These are phyloP conservation scores for Hermaeophaga mercurialis DNA, from an alignment of 2,888 invertebrate species.

Conservation along the genomic window DNA sequence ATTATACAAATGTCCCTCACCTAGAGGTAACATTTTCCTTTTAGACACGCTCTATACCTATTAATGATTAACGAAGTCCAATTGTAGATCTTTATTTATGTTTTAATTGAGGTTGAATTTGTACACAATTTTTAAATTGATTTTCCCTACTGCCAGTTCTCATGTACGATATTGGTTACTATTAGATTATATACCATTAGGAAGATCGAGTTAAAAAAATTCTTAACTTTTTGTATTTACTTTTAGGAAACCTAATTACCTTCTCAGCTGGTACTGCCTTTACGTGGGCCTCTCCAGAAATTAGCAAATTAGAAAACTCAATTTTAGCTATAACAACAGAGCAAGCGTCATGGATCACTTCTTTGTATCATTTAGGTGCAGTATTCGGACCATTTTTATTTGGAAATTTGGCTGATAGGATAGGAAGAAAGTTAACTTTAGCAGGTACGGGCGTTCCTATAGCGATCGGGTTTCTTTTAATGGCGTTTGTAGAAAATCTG, in stretches of 20 bases:
- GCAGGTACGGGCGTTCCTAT: slow-evolving; percentile 69
- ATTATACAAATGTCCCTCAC: too few species aligned
- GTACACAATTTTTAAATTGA: too few species aligned
- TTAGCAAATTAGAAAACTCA: slow-evolving; percentile 18
- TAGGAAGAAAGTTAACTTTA: slow-evolving; percentile 73
- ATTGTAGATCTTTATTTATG: too few species aligned
- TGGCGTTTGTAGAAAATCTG: slow-evolving; percentile 62
- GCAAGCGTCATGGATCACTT: slow-evolving; percentile 61
- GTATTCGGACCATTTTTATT: slow-evolving; percentile 70
- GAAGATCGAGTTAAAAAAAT: too few species aligned
- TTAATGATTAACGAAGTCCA: too few species aligned
- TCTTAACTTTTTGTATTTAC: too few species aligned
- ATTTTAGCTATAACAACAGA: slow-evolving; percentile 40
- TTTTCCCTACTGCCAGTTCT: too few species aligned
- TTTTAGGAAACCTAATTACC: slow-evolving; percentile 31
- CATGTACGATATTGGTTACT: too few species aligned
- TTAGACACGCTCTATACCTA: too few species aligned
- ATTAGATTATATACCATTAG: too few species aligned
- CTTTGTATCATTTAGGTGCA: slow-evolving; percentile 59
- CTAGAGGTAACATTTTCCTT: too few species aligned
- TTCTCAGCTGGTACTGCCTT: slow-evolving; percentile 31
- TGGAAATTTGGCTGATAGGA: slow-evolving; percentile 67
- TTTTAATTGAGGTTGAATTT: too few species aligned
- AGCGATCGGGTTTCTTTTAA: slow-evolving; percentile 69
- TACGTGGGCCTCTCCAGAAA: slow-evolving; percentile 36